Conservation (phyloP, 2,113 vertebrate genomes). For the Pollachius pollachius region DNA sequence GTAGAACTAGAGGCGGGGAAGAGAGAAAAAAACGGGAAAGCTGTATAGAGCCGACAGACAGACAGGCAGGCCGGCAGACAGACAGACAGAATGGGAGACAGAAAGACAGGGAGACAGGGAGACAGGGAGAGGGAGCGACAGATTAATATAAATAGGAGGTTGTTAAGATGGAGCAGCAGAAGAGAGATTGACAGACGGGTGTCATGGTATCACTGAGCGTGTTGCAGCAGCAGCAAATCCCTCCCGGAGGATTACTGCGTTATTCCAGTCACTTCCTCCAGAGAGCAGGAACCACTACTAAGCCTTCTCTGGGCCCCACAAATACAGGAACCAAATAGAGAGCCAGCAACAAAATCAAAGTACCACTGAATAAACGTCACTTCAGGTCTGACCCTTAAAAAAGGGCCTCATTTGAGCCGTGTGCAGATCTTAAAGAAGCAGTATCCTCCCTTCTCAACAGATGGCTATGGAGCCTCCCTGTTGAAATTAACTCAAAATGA, state of each 20-base stretch:
- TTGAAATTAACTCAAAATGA: too few species aligned
- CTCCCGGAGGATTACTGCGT: constrained; percentile 51
- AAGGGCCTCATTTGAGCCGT: too few species aligned
- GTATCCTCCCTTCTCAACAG: too few species aligned
- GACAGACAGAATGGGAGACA: not conserved
- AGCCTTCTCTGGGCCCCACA: constrained; percentile 25
- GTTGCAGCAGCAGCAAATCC: constrained; percentile 48
- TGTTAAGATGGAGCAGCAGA: not conserved
- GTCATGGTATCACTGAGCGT: constrained; percentile 19
- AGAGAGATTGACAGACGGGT: constrained; percentile 26
- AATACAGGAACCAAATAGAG: constrained; percentile 24
- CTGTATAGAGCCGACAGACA: not conserved
- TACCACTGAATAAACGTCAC: too few species aligned
- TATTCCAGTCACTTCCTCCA: constrained; percentile 32
- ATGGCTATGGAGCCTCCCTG: too few species aligned
- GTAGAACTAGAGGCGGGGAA: constrained; percentile 30
- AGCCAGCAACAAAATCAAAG: constrained; percentile 15
- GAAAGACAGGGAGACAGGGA: constrained; percentile 22
- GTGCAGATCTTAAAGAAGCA: too few species aligned
- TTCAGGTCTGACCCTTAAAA: too few species aligned
- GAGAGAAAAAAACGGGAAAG: too few species aligned
- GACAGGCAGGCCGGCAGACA: constrained; percentile 11
- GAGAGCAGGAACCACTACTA: constrained; percentile 32
- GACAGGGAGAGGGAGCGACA: constrained; percentile 16
- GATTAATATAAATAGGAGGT: not conserved